phyloP scores from a whole-genome alignment of 2,113 vertebrate species.

The Okapia johnstoni region DNA sequence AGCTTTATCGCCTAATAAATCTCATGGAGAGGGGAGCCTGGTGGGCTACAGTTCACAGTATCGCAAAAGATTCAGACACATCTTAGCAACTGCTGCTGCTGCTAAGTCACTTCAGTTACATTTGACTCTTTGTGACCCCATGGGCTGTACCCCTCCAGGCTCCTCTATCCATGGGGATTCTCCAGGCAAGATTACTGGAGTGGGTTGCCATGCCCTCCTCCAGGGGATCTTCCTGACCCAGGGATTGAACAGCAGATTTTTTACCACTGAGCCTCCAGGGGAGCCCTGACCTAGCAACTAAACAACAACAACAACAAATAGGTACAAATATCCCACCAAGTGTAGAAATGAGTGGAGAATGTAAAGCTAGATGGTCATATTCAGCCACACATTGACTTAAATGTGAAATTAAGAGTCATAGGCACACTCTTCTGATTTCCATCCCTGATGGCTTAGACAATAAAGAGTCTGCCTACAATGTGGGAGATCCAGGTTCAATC shows the following conservation, averaged over 20 bases:
- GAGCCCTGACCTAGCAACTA: background rate
- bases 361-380: background rate
- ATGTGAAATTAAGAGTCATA: background rate
- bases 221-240: background rate
- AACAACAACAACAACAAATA: background rate
- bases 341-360: background rate
- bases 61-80: background rate
- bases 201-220: background rate
- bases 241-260: background rate
- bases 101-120: background rate
- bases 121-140: background rate
- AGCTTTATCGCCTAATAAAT: background rate
- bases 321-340: background rate
- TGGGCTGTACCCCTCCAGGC: background rate
- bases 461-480: background rate
- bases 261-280: background rate
- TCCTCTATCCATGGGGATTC: background rate
- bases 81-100: background rate
- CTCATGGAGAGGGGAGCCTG: background rate
- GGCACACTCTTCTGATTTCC: background rate
- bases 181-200: background rate
- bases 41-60: background rate
- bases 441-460: background rate
- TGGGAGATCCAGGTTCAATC: rapidly evolving
- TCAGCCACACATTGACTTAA: background rate